These are phyloP conservation scores for Siderastrea radians DNA, from an alignment of 92 coral and sea anemone species.

Conservation along the genomic window DNA sequence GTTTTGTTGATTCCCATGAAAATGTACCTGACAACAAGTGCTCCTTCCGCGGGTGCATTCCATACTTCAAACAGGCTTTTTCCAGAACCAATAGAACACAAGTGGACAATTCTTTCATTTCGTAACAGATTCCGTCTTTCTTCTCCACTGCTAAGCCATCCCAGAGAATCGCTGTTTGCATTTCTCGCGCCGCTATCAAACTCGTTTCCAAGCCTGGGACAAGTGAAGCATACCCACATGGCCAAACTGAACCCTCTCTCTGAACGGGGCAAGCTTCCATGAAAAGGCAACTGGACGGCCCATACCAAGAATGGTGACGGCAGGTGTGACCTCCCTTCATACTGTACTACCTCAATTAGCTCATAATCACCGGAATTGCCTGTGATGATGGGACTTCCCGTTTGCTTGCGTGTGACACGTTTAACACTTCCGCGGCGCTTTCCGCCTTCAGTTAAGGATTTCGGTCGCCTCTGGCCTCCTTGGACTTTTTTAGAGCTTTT, in stretches of 20 bases:
- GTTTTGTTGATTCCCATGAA: background rate
- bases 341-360: slow-evolving; percentile 1
- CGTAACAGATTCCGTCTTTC: background rate
- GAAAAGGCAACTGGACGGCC: slow-evolving; percentile 83
- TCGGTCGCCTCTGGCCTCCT: slow-evolving; percentile 5
- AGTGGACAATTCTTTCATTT: slow-evolving; percentile 69
- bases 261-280: slow-evolving; percentile 80
- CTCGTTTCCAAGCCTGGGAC: slow-evolving; percentile 33
- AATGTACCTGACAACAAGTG: slow-evolving; percentile 43
- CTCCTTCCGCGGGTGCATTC: slow-evolving; percentile 66
- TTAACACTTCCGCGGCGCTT: slow-evolving; percentile 33
- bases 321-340: slow-evolving; percentile 41
- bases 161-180: slow-evolving; percentile 25
- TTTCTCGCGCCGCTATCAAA: slow-evolving; percentile 7
- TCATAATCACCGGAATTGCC: slow-evolving; percentile 25
- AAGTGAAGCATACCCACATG: slow-evolving; percentile 84
- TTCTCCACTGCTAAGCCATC: slow-evolving; percentile 22
- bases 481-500: slow-evolving; percentile 2
- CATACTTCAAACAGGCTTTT: slow-evolving; percentile 90
- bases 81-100: slow-evolving; percentile 89
- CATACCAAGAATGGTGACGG: slow-evolving; percentile 78
- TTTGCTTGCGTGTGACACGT: slow-evolving; percentile 11
- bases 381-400: slow-evolving; percentile 1
- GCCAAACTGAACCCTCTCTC: slow-evolving; percentile 85
- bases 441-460: slow-evolving; percentile 13